Evolutionary conservation across 2,888 invertebrate species (phyloP), one percentile per base, ranked within the genome.

Genomic region (Diaphora mendica): DNA sequence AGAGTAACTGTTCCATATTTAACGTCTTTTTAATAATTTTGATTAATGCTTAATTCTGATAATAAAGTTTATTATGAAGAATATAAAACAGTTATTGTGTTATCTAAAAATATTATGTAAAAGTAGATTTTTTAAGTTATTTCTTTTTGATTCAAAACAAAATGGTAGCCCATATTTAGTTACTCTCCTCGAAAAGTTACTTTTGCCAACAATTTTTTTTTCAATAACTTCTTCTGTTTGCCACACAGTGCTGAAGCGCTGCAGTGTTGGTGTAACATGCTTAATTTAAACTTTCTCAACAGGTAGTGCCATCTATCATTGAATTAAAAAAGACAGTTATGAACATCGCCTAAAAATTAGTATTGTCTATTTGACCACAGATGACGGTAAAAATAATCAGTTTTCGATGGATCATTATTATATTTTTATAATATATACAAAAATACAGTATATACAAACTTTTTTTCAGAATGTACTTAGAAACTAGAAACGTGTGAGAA

Each of bases 381-480:
- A 84, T 84, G 84, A 72, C 84, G n/a, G 68, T 33, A 64, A 62
- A n/a, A 30, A 30, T 17, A 8, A 30, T 15, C 30, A 26, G 30
- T 62, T 15, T 2, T 30, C 62, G 30, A 17, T 17, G 26, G 17
- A 62, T 59, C 3, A 13, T 26, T 15, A 26, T 15, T 59, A 59
- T 11, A 39, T 35, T 7, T 2, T 11, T 59, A 26, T 11, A 4
- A 17, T 30, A 5, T n/a, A n/a, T n/a, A n/a, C n/a, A n/a, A n/a
- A 11, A n/a, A 55, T 55, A 55, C 13, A n/a, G 2, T 55, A 55
- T 11, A n/a, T n/a, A 55, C 11, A n/a, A 23, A 23, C 11, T 26
- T n/a, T 55, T 55, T n/a, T n/a, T 55, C n/a, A 59, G 11, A 59
- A 26, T 59, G 2, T 55, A 26, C 3, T 26, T 26, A 59, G 2